Evolutionary conservation across 2,888 invertebrate species (phyloP).

Genomic region (Lithophane leautieri): DNA sequence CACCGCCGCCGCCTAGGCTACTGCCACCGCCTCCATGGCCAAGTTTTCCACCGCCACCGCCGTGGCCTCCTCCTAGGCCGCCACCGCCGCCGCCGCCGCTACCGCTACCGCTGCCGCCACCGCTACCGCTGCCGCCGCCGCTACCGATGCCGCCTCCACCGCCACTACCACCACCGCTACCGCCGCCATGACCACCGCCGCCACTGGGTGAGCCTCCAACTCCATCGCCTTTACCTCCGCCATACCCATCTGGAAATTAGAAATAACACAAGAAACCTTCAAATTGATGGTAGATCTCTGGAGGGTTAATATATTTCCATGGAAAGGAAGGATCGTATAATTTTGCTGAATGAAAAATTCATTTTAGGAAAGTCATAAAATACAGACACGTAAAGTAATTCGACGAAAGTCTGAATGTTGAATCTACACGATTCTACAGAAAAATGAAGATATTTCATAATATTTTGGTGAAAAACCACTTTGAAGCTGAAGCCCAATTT

Average conservation of each 20-base stretch:
- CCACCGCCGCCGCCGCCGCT: slow-evolving; percentile 27
- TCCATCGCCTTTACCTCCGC: slow-evolving; percentile 47
- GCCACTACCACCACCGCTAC: slow-evolving; percentile 56
- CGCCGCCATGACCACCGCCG: slow-evolving; percentile 19
- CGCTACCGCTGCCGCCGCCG: slow-evolving; percentile 26
- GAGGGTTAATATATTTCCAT: background rate
- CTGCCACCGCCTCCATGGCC: slow-evolving; percentile 42
- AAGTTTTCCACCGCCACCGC: slow-evolving; percentile 36
- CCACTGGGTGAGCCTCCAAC: slow-evolving; percentile 60
- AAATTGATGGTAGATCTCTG: background rate
- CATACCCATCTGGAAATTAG: slow-evolving; percentile 46
- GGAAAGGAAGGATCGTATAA: background rate
- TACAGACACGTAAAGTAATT: background rate
- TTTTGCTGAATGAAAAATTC: background rate
- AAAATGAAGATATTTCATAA: background rate
- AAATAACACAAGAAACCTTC: background rate
- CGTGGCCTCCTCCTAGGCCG: slow-evolving; percentile 38
- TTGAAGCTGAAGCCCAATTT: background rate
- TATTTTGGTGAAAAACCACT: background rate
- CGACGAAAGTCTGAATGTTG: background rate
- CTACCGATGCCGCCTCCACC: slow-evolving; percentile 18
- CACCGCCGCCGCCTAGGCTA: slow-evolving; percentile 41
- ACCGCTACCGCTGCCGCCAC: slow-evolving; percentile 61
- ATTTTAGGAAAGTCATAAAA: background rate
- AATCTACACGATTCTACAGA: background rate